A percentile compares a stretch with the other conserved stretches of the same genome.
Evolutionary conservation across 1,140 invertebrate species (phyloP).

Genomic region (Eubasilissa regina): DNA sequence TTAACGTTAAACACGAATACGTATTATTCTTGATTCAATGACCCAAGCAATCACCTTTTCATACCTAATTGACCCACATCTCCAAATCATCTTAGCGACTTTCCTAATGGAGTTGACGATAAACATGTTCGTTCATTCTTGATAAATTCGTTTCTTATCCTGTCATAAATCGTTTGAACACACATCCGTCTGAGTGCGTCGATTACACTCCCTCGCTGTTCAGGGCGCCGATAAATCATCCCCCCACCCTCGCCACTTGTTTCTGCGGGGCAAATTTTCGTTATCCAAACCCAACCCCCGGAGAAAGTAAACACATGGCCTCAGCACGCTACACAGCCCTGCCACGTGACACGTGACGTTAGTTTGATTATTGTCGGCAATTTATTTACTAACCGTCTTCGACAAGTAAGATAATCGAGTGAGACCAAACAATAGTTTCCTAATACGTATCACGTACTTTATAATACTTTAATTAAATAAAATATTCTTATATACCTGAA

Average conservation of each 20-base stretch:
- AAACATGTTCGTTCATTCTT: constrained; percentile 8
- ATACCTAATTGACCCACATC: background rate
- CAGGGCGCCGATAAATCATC: no score
- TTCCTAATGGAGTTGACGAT: background rate
- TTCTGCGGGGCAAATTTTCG: background rate
- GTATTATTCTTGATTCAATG: no score
- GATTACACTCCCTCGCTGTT: background rate
- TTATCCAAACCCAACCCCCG: background rate
- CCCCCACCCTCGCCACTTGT: background rate
- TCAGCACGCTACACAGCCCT: background rate
- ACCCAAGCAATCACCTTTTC: background rate
- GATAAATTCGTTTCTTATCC: constrained; percentile 13
- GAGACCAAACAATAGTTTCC: no score
- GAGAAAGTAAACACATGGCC: background rate
- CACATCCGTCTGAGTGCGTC: background rate
- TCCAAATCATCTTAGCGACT: constrained; percentile 1
- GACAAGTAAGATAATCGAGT: no score
- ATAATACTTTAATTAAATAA: no score
- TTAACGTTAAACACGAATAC: no score
- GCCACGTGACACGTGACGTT: no score
- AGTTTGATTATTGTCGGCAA: no score
- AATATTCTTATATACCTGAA: no score
- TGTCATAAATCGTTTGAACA: background rate
- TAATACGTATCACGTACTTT: no score
- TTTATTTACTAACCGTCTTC: no score